Conservation (phyloP, 2,888 invertebrate species). For the Aspidiotus rigidus region DNA sequence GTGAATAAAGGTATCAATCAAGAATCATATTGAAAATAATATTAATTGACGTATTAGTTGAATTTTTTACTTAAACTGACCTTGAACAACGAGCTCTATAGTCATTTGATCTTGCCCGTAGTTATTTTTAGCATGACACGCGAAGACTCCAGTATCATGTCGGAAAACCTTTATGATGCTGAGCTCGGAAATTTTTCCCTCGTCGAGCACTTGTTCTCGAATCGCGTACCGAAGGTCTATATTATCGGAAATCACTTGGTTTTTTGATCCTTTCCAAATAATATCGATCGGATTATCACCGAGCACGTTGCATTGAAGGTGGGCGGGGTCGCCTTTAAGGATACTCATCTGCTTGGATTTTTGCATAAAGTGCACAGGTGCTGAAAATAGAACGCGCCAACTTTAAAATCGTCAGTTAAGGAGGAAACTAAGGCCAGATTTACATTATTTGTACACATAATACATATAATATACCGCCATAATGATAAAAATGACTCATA, state of each 20-base stretch:
- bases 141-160: constrained; percentile 79
- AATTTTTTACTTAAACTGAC: constrained; percentile 45
- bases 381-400: constrained; percentile 44
- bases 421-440: constrained; percentile 8
- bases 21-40: not conserved
- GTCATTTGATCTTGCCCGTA: constrained; percentile 86
- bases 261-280: constrained; percentile 64
- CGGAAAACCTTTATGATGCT: constrained; percentile 74
- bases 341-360: constrained; percentile 74
- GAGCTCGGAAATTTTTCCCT: constrained; percentile 74
- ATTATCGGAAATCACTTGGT: constrained; percentile 62
- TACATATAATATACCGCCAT: not conserved
- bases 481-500: no score
- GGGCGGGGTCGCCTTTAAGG: constrained; percentile 70
- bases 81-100: constrained; percentile 81
- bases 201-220: constrained; percentile 65
- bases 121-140: constrained; percentile 77
- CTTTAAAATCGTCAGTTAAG: constrained; percentile 15
- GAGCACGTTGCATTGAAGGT: constrained; percentile 74
- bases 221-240: constrained; percentile 66
- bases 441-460: not conserved
- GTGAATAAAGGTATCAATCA: not conserved
- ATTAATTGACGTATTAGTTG: not conserved
- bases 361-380: constrained; percentile 74
- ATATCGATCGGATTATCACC: constrained; percentile 83